Evolutionary conservation across 1,140 invertebrate species (phyloP).

Genomic region (Drosophila pseudoananassae): DNA sequence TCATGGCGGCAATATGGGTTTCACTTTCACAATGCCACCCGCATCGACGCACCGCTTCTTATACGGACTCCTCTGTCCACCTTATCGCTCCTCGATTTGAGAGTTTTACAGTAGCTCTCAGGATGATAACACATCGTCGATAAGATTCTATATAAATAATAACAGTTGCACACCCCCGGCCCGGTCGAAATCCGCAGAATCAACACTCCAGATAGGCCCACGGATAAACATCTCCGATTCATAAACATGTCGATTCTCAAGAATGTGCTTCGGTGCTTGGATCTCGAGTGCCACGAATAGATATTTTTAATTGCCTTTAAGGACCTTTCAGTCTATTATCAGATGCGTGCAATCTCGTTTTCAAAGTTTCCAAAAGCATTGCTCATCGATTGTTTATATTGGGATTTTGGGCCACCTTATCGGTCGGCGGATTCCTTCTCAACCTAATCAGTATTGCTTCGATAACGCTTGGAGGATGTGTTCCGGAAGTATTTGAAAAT

Average conservation of each 20-base stretch:
- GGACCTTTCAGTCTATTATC: slow-evolving; percentile 20
- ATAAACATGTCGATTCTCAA: slow-evolving; percentile 52
- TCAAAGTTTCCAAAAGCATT: slow-evolving; percentile 26
- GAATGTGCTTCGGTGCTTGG: neutral
- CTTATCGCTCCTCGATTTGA: slow-evolving; percentile 39
- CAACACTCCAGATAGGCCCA: slow-evolving; percentile 27
- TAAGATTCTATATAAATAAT: slow-evolving; percentile 43
- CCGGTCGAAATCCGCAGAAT: slow-evolving; percentile 19
- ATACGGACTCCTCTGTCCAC: slow-evolving; percentile 48
- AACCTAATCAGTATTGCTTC: neutral
- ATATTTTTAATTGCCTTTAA: slow-evolving; percentile 4
- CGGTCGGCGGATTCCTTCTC: slow-evolving; percentile 2
- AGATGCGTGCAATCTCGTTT: slow-evolving; percentile 24
- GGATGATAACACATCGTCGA: slow-evolving; percentile 30
- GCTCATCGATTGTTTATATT: slow-evolving; percentile 27
- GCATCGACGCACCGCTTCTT: slow-evolving; percentile 17
- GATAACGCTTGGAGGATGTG: neutral
- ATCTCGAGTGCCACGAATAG: slow-evolving; percentile 1
- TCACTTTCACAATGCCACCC: slow-evolving; percentile 66
- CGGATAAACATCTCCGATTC: slow-evolving; percentile 60
- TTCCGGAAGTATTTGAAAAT: neutral
- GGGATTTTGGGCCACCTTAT: slow-evolving; percentile 17
- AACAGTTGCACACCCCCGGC: slow-evolving; percentile 19
- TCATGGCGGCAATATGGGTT: slow-evolving; percentile 55
- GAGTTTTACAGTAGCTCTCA: slow-evolving; percentile 73